A percentile compares a stretch with the other conserved stretches of the same genome.
Evolutionary conservation across 2,113 vertebrate genomes (phyloP).

Genomic region (Neoarius graeffei): DNA sequence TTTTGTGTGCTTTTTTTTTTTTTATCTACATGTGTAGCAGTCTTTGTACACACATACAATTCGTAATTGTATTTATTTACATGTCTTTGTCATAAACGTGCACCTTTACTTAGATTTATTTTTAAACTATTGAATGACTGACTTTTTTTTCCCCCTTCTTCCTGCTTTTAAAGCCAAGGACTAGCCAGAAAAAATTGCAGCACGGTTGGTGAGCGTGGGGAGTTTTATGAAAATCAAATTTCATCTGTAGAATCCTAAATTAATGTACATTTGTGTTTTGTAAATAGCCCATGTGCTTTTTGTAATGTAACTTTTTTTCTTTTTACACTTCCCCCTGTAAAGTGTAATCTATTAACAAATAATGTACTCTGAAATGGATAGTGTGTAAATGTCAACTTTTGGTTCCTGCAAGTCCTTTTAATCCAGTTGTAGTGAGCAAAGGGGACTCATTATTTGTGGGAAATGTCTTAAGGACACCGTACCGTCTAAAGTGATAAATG

Average conservation of each 20-base stretch:
- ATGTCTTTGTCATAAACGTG: neutral
- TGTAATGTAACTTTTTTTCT: neutral
- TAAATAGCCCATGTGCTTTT: neutral
- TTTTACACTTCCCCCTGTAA: neutral
- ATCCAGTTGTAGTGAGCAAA: neutral
- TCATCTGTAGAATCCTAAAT: neutral
- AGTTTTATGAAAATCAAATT: neutral
- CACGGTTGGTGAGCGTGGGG: neutral
- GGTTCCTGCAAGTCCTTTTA: neutral
- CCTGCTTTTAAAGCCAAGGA: neutral
- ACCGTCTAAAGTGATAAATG: neutral
- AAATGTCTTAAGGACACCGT: neutral
- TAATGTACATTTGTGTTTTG: neutral
- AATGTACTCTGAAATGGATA: neutral
- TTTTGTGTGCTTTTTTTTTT: neutral
- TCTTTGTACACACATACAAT: neutral
- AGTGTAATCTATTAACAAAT: neutral
- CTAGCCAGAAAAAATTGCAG: neutral
- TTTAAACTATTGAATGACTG: neutral
- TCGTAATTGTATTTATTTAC: constrained; percentile 36
- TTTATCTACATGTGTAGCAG: neutral
- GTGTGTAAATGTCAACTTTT: neutral
- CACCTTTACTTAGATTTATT: neutral
- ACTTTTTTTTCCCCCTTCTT: no score
- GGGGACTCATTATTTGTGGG: neutral